These are phyloP conservation scores for Pollenia angustigena DNA, from an alignment of 2,888 invertebrate species.

Conservation along the genomic window DNA sequence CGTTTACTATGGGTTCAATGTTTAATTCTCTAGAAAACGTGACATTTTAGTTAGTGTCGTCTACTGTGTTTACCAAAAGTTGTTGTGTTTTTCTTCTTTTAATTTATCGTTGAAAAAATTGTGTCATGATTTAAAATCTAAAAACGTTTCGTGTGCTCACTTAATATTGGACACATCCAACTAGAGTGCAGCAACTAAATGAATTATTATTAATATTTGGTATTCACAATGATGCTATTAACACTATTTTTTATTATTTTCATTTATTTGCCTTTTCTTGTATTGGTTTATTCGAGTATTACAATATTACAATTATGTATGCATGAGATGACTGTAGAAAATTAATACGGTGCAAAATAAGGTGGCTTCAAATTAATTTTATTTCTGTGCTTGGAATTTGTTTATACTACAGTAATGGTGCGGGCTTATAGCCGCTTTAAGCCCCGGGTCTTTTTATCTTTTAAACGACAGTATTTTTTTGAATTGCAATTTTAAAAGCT, in stretches of 20 bases:
- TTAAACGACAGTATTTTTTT: no score
- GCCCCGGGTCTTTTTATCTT: no score
- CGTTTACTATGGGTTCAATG: background rate
- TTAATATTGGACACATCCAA: constrained; percentile 15
- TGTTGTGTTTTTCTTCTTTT: constrained; percentile 25
- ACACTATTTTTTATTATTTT: constrained; percentile 10
- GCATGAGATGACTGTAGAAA: background rate
- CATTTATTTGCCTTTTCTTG: background rate
- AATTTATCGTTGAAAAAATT: constrained; percentile 65
- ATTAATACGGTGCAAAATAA: background rate
- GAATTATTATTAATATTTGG: constrained; percentile 33
- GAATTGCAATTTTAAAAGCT: no score
- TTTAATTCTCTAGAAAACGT: constrained; percentile 57
- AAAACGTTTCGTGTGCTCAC: constrained; percentile 68
- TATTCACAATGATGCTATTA: constrained; percentile 49
- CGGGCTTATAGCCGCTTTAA: no score
- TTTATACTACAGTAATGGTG: no score
- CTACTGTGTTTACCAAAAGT: constrained; percentile 24
- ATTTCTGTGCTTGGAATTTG: background rate
- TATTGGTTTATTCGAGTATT: background rate
- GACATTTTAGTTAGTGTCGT: constrained; percentile 67
- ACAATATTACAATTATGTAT: no score
- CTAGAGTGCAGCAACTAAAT: constrained; percentile 27
- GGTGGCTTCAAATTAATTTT: background rate
- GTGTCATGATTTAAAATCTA: constrained; percentile 75